Base-by-base conservation (phyloP, 2,797 vertebrate genomes). In the Phaenicophaeus curvirostris region DNA sequence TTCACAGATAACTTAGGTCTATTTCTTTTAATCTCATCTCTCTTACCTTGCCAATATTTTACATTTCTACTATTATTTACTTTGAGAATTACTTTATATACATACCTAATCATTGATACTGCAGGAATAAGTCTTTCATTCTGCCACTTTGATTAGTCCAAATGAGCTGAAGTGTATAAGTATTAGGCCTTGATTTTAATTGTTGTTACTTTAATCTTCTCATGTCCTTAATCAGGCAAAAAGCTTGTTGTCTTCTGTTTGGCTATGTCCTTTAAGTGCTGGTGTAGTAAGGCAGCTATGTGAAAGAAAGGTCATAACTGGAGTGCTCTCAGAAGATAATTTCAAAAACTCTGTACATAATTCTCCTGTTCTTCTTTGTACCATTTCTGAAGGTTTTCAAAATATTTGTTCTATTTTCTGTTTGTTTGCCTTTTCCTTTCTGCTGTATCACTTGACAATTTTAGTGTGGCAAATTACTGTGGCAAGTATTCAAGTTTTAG, bases 121-220 rank as follows among this genome's bases (percentile, higher is more conserved):
- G 25, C 28, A 66, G 28, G 16, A 78, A 33, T 13, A 77, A 69
- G n/a, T 50, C 20, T 59, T 91, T 88, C 54, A 50, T 84, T 90
- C 71, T 90, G 39, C 13, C 57, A 62, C 74, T 73, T 78, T 78
- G 88, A 91, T 90, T 91, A 90, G 77, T 65, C 44, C 59, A 93
- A 90, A 86, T 89, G 55, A 82, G 46, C 67, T 71, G n/a, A 89
- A 80, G 35, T 15, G 25, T 44, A 2, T 59, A 61, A 74, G 78
- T 62, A 61, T 53, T 25, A 17, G 17, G 30, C 62, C 58, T 28
- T 84, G 46, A 65, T 89, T 87, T 91, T 85, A 88, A 89, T 93
- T 85, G 61, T 44, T 85, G 30, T 51, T 53, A 16, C 53, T 78
- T 77, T 58, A 84, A 59, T 92, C 33, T 27, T 66, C 25, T 73